Evolutionary conservation across 64 coral and sea anemone genomes (phyloP).

Genomic region (Actinia equina): DNA sequence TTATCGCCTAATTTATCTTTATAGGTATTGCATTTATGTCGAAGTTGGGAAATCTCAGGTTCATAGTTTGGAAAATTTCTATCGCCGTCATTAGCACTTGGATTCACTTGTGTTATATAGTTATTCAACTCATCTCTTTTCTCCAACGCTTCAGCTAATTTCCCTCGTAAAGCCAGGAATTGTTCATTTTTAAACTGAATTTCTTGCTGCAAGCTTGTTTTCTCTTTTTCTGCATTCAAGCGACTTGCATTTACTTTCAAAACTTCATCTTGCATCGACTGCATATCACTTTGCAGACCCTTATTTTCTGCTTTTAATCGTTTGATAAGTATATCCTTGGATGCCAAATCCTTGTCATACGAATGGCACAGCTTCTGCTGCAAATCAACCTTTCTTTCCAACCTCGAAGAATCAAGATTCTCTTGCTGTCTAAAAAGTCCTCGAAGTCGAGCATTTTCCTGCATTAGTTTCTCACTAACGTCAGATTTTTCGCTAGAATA

Average conservation of each 20-base stretch:
- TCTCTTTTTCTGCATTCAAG: conserved; percentile 69
- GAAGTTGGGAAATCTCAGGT: conserved; percentile 43
- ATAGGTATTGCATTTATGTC: conserved; percentile 57
- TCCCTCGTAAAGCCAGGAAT: conserved; percentile 56
- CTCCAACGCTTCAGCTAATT: conserved; percentile 40
- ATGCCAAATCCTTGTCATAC: conserved; percentile 63
- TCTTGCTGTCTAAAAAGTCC: conserved; percentile 49
- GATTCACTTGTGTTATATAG: conserved; percentile 35
- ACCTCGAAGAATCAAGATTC: conserved; percentile 39
- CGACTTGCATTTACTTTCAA: conserved; percentile 69
- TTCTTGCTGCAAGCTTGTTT: conserved; percentile 59
- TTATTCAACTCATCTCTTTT: conserved; percentile 51
- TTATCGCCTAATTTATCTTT: conserved; percentile 77
- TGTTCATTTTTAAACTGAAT: conserved; percentile 74
- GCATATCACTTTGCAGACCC: conserved; percentile 58
- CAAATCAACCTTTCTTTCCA: conserved; percentile 72
- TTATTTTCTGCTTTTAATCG: conserved; percentile 73
- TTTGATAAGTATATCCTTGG: conserved; percentile 71
- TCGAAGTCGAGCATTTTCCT: conserved; percentile 64
- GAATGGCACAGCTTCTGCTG: conserved; percentile 76
- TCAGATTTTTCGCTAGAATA: conserved; percentile 36
- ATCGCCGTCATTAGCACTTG: conserved; percentile 25
- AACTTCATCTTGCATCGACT: conserved; percentile 72
- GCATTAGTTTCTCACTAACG: conserved; percentile 49
- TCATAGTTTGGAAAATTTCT: conserved; percentile 29